Evolutionary conservation across 53 echinoderm and acorn worm genomes (phyloP).

Genomic region (Apostichopus leukothele): DNA sequence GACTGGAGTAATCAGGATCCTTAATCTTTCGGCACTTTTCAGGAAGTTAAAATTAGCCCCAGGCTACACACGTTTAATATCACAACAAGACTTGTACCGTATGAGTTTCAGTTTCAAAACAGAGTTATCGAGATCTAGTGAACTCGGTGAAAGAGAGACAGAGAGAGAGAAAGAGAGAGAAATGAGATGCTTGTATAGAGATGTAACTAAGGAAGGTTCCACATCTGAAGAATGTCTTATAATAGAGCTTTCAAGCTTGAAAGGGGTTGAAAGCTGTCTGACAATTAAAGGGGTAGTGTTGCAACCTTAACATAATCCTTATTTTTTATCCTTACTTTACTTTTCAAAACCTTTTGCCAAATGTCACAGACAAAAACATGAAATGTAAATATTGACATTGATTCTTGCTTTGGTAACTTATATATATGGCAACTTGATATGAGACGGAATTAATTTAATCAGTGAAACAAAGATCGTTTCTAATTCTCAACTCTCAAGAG

Average conservation of each 20-base stretch:
- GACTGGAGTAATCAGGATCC: constrained; percentile 13
- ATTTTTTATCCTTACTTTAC: too few relatives aligned
- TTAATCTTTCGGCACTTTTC: constrained; percentile 37
- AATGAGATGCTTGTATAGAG: too few relatives aligned
- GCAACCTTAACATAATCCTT: too few relatives aligned
- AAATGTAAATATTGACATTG: too few relatives aligned
- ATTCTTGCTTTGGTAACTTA: too few relatives aligned
- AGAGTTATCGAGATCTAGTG: neutral
- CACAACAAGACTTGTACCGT: constrained; percentile 11
- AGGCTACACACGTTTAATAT: constrained; percentile 26
- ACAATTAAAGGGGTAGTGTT: constrained; percentile 14
- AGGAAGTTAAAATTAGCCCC: constrained; percentile 35
- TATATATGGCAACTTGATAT: too few relatives aligned
- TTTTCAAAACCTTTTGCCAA: too few relatives aligned
- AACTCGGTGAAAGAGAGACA: neutral
- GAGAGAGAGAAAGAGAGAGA: neutral
- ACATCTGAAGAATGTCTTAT: neutral
- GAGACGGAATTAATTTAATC: too few relatives aligned
- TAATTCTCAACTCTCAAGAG: too few relatives aligned
- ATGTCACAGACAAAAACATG: too few relatives aligned
- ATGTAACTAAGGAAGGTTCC: too few relatives aligned
- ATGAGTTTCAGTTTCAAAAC: constrained; percentile 33
- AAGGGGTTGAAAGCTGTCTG: constrained; percentile 14
- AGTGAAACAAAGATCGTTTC: too few relatives aligned
- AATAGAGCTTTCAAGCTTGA: constrained; percentile 15